A percentile compares a stretch with the other conserved stretches of the same genome.
phyloP scores from a whole-genome alignment of 2,113 vertebrate genomes.

The Pluvialis apricaria region DNA sequence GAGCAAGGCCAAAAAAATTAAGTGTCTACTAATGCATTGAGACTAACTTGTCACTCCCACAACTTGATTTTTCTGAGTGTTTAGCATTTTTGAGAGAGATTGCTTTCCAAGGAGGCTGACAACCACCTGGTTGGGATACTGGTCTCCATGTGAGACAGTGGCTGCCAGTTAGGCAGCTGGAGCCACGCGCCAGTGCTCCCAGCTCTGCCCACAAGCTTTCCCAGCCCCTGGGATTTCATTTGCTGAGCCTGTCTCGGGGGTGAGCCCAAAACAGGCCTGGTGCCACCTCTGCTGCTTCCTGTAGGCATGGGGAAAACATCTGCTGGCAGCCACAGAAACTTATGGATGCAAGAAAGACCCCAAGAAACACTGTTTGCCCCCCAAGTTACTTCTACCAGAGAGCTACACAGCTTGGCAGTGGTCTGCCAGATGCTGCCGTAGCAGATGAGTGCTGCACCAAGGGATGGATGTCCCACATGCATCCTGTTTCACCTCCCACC shows the following conservation, averaged over 20 bases:
- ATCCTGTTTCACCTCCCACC: background rate
- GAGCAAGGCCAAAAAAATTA: background rate
- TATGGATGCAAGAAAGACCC: background rate
- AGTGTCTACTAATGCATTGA: background rate
- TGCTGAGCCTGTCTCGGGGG: fast-evolving
- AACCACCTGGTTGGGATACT: background rate
- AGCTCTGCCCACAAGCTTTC: background rate
- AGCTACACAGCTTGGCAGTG: fast-evolving
- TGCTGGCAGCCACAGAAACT: background rate
- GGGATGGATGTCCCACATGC: background rate
- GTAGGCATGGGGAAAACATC: background rate
- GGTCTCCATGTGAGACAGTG: background rate
- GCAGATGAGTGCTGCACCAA: background rate
- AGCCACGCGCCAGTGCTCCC: background rate
- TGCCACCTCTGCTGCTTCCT: background rate
- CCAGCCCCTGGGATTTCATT: background rate
- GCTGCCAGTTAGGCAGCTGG: background rate
- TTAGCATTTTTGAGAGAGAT: background rate
- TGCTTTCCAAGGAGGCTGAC: background rate
- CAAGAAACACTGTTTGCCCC: background rate
- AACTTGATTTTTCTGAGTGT: background rate
- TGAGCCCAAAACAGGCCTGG: background rate
- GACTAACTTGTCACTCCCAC: background rate
- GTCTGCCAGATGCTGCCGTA: fast-evolving
- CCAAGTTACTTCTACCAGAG: background rate